A percentile compares a stretch with the other conserved stretches of the same genome.
phyloP scores from a whole-genome alignment of 2,888 invertebrate genomes.

The Carterocephalus palaemon region DNA sequence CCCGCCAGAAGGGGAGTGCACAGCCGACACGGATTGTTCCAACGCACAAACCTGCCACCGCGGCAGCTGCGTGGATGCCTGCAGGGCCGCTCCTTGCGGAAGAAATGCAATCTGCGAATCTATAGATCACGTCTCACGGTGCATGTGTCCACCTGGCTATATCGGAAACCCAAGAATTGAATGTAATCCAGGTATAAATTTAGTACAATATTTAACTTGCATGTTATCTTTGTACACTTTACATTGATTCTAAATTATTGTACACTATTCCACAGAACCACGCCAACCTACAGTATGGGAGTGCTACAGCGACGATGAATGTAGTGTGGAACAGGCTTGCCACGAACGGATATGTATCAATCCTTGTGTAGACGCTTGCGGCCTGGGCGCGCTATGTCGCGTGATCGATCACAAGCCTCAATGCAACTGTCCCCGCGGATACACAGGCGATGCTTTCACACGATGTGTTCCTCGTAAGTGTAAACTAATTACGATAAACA shows the following conservation, averaged over 20 bases:
- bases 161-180: conserved; percentile 88
- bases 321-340: conserved; percentile 85
- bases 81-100: conserved; percentile 87
- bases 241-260: conserved; percentile 30
- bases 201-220: not conserved
- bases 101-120: conserved; percentile 90
- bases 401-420: conserved; percentile 85
- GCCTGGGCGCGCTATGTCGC: conserved; percentile 88
- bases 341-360: conserved; percentile 87
- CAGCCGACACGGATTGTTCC: conserved; percentile 85
- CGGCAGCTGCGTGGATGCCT: conserved; percentile 88
- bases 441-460: conserved; percentile 84
- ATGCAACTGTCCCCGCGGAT: conserved; percentile 89
- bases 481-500: too few species aligned
- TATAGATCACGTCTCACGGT: conserved; percentile 85
- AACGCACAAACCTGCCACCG: conserved; percentile 86
- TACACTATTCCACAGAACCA: conserved; percentile 51
- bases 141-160: conserved; percentile 88
- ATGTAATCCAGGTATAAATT: conserved; percentile 79
- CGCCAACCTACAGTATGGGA: conserved; percentile 76
- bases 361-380: conserved; percentile 89
- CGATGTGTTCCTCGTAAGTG: conserved; percentile 90
- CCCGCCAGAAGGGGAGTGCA: conserved; percentile 81
- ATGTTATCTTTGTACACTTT: not conserved
- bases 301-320: conserved; percentile 89